Evolutionary conservation across 2,888 invertebrate genomes (phyloP).

Genomic region (Caradrina kadenii): DNA sequence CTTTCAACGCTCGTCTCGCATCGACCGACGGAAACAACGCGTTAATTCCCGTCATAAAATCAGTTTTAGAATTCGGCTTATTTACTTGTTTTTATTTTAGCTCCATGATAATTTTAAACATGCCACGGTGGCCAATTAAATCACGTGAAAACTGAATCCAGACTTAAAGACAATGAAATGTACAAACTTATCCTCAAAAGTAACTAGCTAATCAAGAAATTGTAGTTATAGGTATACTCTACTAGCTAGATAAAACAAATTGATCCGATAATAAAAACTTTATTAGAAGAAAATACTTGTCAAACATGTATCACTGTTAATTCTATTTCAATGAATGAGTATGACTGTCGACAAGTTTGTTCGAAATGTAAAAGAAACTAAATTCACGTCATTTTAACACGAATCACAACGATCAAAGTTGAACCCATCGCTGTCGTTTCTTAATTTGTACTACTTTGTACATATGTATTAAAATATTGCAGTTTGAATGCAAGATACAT

Average conservation of each 20-base stretch:
- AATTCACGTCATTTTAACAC: too few relatives aligned
- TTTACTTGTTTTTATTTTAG: slow-evolving; percentile 90
- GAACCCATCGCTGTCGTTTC: too few relatives aligned
- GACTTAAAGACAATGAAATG: slow-evolving; percentile 25
- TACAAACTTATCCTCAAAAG: background rate
- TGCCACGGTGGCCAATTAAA: slow-evolving; percentile 87
- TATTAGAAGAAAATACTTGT: background rate
- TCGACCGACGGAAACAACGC: slow-evolving; percentile 90
- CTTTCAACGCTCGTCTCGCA: slow-evolving; percentile 90
- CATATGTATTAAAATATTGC: too few relatives aligned
- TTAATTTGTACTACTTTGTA: too few relatives aligned
- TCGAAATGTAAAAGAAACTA: background rate
- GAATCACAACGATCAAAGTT: too few relatives aligned
- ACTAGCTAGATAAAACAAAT: background rate
- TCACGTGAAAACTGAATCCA: slow-evolving; percentile 80
- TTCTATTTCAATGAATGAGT: background rate
- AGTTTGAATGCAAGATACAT: too few relatives aligned
- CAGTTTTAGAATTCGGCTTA: slow-evolving; percentile 90
- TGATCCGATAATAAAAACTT: background rate
- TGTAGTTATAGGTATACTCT: background rate
- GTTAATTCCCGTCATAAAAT: slow-evolving; percentile 91
- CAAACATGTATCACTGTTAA: background rate
- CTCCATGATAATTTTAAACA: slow-evolving; percentile 89
- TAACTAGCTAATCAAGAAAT: background rate
- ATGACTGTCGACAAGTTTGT: background rate